These are phyloP conservation scores for Psilopsiagon aymara DNA, from an alignment of 2,113 vertebrate genomes.

Conservation along the genomic window DNA sequence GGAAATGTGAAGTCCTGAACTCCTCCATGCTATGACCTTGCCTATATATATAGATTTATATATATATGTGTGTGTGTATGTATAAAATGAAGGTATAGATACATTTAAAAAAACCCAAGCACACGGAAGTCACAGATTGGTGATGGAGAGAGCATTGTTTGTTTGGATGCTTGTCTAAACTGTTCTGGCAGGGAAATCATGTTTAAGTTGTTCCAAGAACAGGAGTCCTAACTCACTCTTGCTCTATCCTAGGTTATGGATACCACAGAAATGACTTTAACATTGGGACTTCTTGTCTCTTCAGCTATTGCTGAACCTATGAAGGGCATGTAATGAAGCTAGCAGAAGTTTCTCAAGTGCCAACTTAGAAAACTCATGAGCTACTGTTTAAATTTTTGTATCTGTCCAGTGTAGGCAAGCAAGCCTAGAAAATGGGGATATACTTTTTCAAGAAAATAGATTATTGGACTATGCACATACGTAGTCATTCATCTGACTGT, in stretches of 20 bases:
- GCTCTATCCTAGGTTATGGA: background rate
- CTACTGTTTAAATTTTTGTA: background rate
- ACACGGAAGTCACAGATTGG: background rate
- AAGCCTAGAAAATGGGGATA: background rate
- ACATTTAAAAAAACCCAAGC: background rate
- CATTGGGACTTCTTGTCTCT: background rate
- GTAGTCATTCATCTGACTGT: background rate
- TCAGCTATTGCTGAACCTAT: background rate
- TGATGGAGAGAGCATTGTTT: background rate
- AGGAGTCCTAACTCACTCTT: background rate
- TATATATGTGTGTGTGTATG: background rate
- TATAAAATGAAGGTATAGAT: background rate
- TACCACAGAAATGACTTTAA: background rate
- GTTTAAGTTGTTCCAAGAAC: background rate
- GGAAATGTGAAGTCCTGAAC: background rate
- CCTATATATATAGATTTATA: background rate
- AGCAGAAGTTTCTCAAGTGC: background rate
- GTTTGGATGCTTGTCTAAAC: background rate
- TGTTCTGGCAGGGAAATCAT: background rate
- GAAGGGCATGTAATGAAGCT: background rate
- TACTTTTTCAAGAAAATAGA: background rate
- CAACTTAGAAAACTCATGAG: background rate
- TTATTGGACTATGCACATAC: background rate
- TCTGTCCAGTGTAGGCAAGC: background rate
- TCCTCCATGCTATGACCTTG: background rate